Evolutionary conservation across 2,888 invertebrate species (phyloP).

Genomic region (Pegoplata infirma): DNA sequence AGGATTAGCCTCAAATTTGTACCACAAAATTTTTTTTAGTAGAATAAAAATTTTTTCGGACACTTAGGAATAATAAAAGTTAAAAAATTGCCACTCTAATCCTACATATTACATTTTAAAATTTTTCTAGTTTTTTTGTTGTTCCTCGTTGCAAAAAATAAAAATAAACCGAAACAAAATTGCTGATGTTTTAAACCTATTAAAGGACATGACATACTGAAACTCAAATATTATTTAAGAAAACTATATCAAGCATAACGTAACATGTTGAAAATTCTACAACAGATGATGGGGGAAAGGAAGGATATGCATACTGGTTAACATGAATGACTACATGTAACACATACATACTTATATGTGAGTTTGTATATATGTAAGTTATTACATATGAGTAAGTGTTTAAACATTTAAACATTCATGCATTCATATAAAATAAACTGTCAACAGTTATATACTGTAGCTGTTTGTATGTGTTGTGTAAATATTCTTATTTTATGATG

Average conservation of each 20-base stretch:
- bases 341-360: not conserved
- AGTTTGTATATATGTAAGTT: not conserved
- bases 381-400: too few relatives aligned
- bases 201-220: not conserved
- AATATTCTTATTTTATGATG: slow-evolving; percentile 32
- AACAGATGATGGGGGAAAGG: not conserved
- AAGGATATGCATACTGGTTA: not conserved
- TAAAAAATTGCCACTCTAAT: too few relatives aligned
- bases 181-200: slow-evolving; percentile 21
- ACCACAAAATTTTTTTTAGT: too few relatives aligned
- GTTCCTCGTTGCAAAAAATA: not conserved
- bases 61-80: too few relatives aligned
- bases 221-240: slow-evolving; percentile 4
- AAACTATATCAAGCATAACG: slow-evolving; percentile 21
- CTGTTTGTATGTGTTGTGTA: not conserved
- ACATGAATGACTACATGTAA: too few relatives aligned
- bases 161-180: not conserved
- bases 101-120: too few relatives aligned
- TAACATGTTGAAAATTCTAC: not conserved
- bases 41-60: too few relatives aligned
- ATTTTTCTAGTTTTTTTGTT: too few relatives aligned
- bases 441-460: slow-evolving; percentile 11
- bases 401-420: not conserved
- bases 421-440: slow-evolving; percentile 31
- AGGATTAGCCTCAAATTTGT: too few relatives aligned